Base-by-base conservation (phyloP, 2,888 invertebrate species). In the Coenonympha arcania region DNA sequence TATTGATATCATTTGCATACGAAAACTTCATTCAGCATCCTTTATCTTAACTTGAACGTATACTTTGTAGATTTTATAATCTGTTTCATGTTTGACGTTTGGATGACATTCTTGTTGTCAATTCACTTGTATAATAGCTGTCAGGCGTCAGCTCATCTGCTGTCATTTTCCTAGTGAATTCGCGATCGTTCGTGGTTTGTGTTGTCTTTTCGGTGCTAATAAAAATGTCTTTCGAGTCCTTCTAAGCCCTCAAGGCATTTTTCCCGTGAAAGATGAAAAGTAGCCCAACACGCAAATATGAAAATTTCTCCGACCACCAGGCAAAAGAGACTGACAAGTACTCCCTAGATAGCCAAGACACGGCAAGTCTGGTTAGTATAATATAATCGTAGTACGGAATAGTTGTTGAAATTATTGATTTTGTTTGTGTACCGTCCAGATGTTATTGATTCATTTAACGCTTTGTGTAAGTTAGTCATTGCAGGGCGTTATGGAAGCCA, bases 281-380 rank as follows among this genome's bases (percentile, higher is more conserved):
- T 73, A 86, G 86, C 63, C 86, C 87, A 54, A 76, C 78, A 60
- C 81, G 76, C 65, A 85, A 87, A 78, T 86, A 86, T 87, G 87
- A 86, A 54, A 78, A 76, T 72, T 85, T 85, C 67, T 73, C 81
- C 62, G 86, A 86, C 63, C 78, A 79, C 52, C 81, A 78, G 65
- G 78, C 76, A 65, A 83, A 79, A 69, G 85, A 86, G 62, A 76
- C 77, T 62, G 85, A 87, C 68, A 87, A 87, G 66, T 79, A 83
- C 69, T 87, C 87, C 55, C 56, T 87, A 81, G 77, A 83, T 67
- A 87, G 87, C 64, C 85, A 86, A 68, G 87, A 87, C 69, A 87
- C 87, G 50, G 86, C 86, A 41, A 87, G 87, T 79, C 72, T 87
- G 82, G 87, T 87, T 61, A 79, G 86, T 77, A 16, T 9, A 28